These are phyloP conservation scores for Odocoileus virginianus DNA, from an alignment of 2,113 vertebrate species.

Conservation along the genomic window DNA sequence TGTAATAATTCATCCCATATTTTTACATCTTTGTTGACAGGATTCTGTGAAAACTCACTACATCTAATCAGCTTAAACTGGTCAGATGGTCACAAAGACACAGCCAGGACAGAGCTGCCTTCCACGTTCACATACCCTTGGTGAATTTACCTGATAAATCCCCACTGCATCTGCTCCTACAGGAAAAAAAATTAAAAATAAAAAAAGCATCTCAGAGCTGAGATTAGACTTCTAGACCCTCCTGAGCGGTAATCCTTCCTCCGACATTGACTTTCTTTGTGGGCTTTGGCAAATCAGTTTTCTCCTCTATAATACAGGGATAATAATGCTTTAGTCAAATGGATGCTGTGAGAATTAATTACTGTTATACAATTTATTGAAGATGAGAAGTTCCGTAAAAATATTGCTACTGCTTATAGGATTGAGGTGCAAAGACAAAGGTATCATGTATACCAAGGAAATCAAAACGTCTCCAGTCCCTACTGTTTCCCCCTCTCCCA, in stretches of 20 bases:
- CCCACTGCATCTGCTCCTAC: constrained; percentile 30
- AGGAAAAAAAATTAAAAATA: constrained; percentile 52
- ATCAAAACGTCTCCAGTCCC: constrained; percentile 56
- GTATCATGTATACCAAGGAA: constrained; percentile 26
- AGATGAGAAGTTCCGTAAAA: constrained; percentile 57
- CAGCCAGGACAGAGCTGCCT: not conserved
- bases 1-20: not conserved
- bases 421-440: constrained; percentile 61
- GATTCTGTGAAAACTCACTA: not conserved
- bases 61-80: not conserved
- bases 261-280: constrained; percentile 67
- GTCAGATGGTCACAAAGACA: not conserved
- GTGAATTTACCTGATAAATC: constrained; percentile 52
- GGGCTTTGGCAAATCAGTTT: constrained; percentile 62
- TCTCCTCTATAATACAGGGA: constrained; percentile 61
- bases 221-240: constrained; percentile 72
- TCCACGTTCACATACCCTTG: not conserved
- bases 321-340: constrained; percentile 69
- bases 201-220: constrained; percentile 45
- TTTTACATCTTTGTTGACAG: not conserved
- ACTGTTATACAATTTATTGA: constrained; percentile 56
- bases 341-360: constrained; percentile 76
- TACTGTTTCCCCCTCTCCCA: not conserved
- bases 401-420: constrained; percentile 54
- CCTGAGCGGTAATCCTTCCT: constrained; percentile 68